phyloP scores from a whole-genome alignment of 2,113 vertebrate genomes.

The Pluvianellus socialis region DNA sequence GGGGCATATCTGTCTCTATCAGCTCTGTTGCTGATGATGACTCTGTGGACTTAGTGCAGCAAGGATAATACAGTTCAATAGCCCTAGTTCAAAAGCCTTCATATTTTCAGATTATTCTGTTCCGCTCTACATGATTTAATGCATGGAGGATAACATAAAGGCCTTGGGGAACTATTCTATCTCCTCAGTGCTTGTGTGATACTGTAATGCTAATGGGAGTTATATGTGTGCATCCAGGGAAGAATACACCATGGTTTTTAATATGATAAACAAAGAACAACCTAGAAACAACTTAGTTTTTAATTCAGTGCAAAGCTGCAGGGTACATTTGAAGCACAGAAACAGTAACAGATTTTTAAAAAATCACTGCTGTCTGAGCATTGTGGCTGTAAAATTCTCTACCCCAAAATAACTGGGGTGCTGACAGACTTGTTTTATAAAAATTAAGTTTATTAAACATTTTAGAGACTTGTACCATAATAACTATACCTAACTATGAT shows the following conservation, averaged over 20 bases:
- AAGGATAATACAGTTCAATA: background rate
- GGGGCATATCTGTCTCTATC: background rate
- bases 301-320: background rate
- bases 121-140: background rate
- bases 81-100: conserved; percentile 21
- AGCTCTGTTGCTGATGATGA: background rate
- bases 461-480: background rate
- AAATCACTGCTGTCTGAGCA: background rate
- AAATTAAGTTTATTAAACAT: background rate
- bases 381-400: background rate
- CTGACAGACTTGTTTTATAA: background rate
- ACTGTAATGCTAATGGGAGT: background rate
- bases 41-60: background rate
- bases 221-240: background rate
- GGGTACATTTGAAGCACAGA: background rate
- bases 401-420: background rate
- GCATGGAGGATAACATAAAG: background rate
- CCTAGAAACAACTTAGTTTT: background rate
- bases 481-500: background rate
- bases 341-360: background rate
- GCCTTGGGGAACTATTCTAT: background rate
- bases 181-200: background rate
- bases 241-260: background rate
- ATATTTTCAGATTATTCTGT: conserved; percentile 13
- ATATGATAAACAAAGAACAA: background rate